Percentiles rank a stretch among this genome's conserved stretches.
Conservation (phyloP, 2,888 invertebrate genomes). For the Drosophila suboccidentalis region DNA sequence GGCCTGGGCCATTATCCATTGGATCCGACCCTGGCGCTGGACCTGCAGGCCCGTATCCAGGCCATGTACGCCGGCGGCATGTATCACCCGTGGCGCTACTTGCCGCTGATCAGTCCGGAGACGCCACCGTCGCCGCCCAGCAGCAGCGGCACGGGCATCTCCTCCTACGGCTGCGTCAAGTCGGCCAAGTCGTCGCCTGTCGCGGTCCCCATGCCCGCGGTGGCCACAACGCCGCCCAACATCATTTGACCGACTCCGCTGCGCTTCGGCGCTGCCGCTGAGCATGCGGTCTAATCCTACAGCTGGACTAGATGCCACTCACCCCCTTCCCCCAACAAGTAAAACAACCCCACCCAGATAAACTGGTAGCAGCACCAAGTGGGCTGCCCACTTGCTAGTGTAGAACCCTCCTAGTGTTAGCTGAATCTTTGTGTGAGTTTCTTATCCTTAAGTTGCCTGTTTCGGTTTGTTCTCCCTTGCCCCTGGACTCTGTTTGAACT, state of each 20-base stretch:
- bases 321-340: neutral
- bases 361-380: slow-evolving; percentile 31
- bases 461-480: slow-evolving; percentile 21
- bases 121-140: slow-evolving; percentile 85
- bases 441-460: slow-evolving; percentile 33
- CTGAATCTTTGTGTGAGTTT: slow-evolving; percentile 45
- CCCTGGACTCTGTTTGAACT: slow-evolving; percentile 22
- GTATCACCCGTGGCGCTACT: slow-evolving; percentile 85
- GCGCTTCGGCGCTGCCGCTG: slow-evolving; percentile 85
- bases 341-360: slow-evolving; percentile 1
- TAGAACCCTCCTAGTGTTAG: slow-evolving; percentile 70
- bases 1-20: slow-evolving; percentile 83
- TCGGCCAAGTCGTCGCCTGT: slow-evolving; percentile 85
- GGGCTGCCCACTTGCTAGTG: slow-evolving; percentile 37
- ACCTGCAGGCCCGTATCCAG: slow-evolving; percentile 85
- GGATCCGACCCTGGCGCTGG: slow-evolving; percentile 85
- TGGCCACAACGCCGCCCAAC: slow-evolving; percentile 82
- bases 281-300: slow-evolving; percentile 81
- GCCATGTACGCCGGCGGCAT: slow-evolving; percentile 85
- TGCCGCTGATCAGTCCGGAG: slow-evolving; percentile 84
- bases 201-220: slow-evolving; percentile 50
- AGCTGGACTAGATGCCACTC: slow-evolving; percentile 1
- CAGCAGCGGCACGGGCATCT: slow-evolving; percentile 82
- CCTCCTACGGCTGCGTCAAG: slow-evolving; percentile 84
- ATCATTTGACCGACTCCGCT: slow-evolving; percentile 86